A percentile compares a stretch with the other conserved stretches of the same genome.
Conservation (phyloP, 2,888 invertebrate species). For the Thymelicus lineola region DNA sequence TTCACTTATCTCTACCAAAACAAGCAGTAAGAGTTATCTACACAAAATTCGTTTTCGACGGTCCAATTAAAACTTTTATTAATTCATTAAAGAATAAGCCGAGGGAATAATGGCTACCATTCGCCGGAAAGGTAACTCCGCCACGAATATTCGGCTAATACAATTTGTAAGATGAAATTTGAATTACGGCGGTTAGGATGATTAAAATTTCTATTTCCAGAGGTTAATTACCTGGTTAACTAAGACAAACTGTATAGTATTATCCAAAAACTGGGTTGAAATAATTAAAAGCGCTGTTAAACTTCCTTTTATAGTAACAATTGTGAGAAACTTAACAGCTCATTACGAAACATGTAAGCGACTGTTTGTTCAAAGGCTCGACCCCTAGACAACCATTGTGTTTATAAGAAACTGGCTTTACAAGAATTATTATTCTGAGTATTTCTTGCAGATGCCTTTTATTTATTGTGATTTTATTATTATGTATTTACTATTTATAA, state of each 20-base stretch:
- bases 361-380: not conserved
- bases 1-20: slow-evolving; percentile 43
- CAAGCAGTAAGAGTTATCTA: slow-evolving; percentile 51
- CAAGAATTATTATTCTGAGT: no score
- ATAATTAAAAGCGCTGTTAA: not conserved
- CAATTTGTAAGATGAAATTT: slow-evolving; percentile 56
- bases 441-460: no score
- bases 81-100: slow-evolving; percentile 76
- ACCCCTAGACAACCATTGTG: not conserved
- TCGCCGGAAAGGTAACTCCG: slow-evolving; percentile 67
- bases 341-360: slow-evolving; percentile 6
- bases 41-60: slow-evolving; percentile 69
- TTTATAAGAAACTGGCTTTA: not conserved
- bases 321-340: slow-evolving; percentile 14
- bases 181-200: slow-evolving; percentile 42
- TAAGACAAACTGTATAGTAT: not conserved
- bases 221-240: not conserved
- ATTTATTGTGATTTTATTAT: no score
- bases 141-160: slow-evolving; percentile 73
- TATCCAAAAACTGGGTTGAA: not conserved
- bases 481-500: no score
- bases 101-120: slow-evolving; percentile 52
- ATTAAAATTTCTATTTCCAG: slow-evolving; percentile 21
- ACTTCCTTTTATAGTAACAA: slow-evolving; percentile 11
- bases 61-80: slow-evolving; percentile 84